These are phyloP conservation scores for Diorhabda elongata DNA, from an alignment of 1,140 invertebrate species.

Conservation along the genomic window DNA sequence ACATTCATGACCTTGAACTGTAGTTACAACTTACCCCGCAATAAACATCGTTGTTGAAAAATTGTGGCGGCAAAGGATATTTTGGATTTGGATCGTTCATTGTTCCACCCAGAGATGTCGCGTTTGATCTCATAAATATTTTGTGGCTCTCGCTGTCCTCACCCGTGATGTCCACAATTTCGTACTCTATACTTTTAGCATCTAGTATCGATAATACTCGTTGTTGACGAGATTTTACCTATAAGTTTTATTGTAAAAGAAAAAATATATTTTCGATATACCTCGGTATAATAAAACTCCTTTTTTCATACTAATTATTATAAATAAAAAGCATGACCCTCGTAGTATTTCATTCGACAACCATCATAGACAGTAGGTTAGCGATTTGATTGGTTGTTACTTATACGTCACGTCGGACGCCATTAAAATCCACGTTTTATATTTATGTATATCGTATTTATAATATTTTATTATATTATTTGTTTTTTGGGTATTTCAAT, in stretches of 20 bases:
- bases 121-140: conserved; percentile 87
- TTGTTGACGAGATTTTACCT: conserved; percentile 93
- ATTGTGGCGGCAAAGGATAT: conserved; percentile 76
- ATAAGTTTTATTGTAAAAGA: conserved; percentile 36
- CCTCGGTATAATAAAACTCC: no score
- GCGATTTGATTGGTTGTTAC: no score
- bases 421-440: no score
- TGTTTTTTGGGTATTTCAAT: no score
- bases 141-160: conserved; percentile 81
- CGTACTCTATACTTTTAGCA: conserved; percentile 81
- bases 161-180: conserved; percentile 87
- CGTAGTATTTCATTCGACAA: no score
- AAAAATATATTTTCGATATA: no score
- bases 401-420: no score
- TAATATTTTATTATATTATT: no score
- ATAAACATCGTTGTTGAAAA: conserved; percentile 88
- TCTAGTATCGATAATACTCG: conserved; percentile 87
- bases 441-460: no score
- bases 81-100: conserved; percentile 54
- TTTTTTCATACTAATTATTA: no score
- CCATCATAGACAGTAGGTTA: no score
- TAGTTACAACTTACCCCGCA: conserved; percentile 69
- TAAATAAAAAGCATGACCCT: no score
- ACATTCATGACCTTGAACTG: neutral
- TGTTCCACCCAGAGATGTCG: conserved; percentile 69